phyloP scores from a whole-genome alignment of 2,797 vertebrate genomes.

The Varecia variegata region DNA sequence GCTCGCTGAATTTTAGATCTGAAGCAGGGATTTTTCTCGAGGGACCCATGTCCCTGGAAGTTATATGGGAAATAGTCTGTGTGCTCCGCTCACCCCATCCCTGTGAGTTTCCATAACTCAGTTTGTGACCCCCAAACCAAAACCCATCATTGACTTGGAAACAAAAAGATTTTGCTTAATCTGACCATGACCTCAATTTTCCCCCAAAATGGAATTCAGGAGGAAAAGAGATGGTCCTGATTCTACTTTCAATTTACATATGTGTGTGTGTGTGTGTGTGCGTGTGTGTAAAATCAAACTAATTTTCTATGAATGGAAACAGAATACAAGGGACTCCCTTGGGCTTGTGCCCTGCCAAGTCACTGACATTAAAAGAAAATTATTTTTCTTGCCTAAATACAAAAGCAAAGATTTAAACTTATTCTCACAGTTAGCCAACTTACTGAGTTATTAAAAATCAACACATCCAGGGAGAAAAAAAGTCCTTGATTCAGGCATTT shows the following conservation, averaged over 20 bases:
- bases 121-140: background rate
- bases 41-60: background rate
- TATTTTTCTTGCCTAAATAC: background rate
- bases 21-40: background rate
- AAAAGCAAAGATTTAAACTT: background rate
- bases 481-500: background rate
- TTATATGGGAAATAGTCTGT: background rate
- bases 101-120: background rate
- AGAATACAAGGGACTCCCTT: background rate
- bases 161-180: background rate
- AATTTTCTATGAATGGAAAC: background rate
- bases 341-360: background rate
- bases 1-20: background rate
- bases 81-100: rapidly evolving
- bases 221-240: background rate
- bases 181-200: background rate
- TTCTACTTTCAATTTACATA: background rate
- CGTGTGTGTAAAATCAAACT: background rate
- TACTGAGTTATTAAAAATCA: background rate
- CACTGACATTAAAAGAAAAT: slow-evolving; percentile 11
- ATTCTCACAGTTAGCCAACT: background rate
- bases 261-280: rapidly evolving
- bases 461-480: background rate
- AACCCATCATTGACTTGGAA: background rate
- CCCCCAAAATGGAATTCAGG: background rate